Evolutionary conservation across 2,888 invertebrate genomes (phyloP), one percentile per base, ranked within the genome.

Genomic region (Synergus gifuensis): DNA sequence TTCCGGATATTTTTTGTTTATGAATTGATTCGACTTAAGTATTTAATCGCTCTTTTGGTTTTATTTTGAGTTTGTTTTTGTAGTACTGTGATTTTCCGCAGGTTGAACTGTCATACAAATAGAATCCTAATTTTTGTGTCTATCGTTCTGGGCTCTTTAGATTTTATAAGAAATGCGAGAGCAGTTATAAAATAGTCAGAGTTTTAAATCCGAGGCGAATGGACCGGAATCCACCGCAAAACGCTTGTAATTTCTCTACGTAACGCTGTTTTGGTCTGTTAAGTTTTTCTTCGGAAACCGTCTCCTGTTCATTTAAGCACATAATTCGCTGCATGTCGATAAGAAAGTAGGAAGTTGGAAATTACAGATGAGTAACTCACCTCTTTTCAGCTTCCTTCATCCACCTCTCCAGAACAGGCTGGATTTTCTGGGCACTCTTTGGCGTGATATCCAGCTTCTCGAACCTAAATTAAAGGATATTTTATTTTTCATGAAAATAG

Each of bases 401-500:
- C 99, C 99, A 99, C 93, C 97, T 95, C 93, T 99, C 99, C 92
- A 99, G 95, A 89, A 99, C 99, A 87, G 99, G 99, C 93, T 98
- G 98, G 93, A 99, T 99, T 95, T 99, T 99, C 94, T 98, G 98
- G 91, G 99, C 99, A 95, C 98, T 98, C 94, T 99, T 98, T 92
- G 99, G 99, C 91, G 99, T 99, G 91, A 99, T 99, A 94, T 99
- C 99, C 94, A 99, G 95, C 94, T 99, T 99, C 94, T 99, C 99
- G 95, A 99, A 99, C 96, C 98, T 98, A 94, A 92, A 54, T 67
- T 83, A 9, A 44, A 76, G 12, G n/a, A 36, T 12, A 36, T 58
- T 18, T 58, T 18, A 4, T 58, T 18, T 18, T 77, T 79, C 63
- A 81, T 28, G 18, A 62, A 76, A 78, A 78, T 22, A 63, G n/a